phyloP scores from a whole-genome alignment of 2,113 vertebrate genomes.

The Anhinga anhinga region DNA sequence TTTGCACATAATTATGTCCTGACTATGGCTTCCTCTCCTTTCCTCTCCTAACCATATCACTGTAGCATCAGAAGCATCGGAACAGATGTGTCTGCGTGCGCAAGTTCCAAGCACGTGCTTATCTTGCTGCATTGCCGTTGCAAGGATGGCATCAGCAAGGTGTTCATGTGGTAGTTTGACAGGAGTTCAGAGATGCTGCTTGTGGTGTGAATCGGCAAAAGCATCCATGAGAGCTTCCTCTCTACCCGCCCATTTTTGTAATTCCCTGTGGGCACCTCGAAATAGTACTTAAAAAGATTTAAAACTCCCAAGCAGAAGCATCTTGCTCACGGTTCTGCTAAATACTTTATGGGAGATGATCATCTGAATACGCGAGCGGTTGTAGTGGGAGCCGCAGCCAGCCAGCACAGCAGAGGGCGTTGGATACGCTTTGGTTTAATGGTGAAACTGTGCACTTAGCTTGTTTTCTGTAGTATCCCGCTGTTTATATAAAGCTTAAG shows the following conservation, averaged over 20 bases:
- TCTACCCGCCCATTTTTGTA: not conserved
- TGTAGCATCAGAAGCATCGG: not conserved
- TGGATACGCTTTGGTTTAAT: not conserved
- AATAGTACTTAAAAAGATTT: not conserved
- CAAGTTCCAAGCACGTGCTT: not conserved
- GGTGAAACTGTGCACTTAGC: not conserved
- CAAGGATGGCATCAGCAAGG: not conserved
- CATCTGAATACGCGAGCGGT: not conserved
- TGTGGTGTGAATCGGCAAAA: not conserved
- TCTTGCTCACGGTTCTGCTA: not conserved
- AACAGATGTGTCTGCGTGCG: rapidly evolving
- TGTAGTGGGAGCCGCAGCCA: not conserved
- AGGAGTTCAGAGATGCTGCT: not conserved
- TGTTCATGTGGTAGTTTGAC: not conserved
- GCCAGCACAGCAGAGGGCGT: not conserved
- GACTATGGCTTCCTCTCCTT: not conserved
- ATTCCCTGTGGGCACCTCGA: not conserved
- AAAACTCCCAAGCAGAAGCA: not conserved
- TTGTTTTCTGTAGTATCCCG: not conserved
- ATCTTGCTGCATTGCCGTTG: not conserved
- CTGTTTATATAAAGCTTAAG: conserved; percentile 5
- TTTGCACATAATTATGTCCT: rapidly evolving
- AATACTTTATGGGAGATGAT: not conserved
- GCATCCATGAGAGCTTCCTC: not conserved
- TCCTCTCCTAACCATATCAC: not conserved